Evolutionary conservation across 2,888 invertebrate species (phyloP).

Genomic region (Philereme vetulata): DNA sequence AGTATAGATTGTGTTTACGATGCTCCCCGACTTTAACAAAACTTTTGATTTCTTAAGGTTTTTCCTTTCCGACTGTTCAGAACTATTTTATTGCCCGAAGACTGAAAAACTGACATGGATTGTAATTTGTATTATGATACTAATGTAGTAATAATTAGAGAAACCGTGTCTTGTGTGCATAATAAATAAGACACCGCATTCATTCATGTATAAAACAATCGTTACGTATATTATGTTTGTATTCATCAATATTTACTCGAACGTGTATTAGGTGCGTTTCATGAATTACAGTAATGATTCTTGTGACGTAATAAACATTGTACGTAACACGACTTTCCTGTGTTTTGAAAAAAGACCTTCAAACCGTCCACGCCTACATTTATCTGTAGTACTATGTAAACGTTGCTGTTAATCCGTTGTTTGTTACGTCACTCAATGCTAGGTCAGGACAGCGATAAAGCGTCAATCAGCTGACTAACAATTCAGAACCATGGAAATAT

Average conservation of each 20-base stretch:
- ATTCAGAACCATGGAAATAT: constrained; percentile 12
- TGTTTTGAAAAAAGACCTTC: constrained; percentile 50
- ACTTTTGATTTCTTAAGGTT: too few species aligned
- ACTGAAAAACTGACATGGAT: not conserved
- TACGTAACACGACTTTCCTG: constrained; percentile 43
- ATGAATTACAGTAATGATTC: constrained; percentile 43
- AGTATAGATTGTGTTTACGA: too few species aligned
- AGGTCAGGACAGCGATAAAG: constrained; percentile 62
- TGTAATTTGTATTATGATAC: not conserved
- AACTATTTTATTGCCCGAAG: too few species aligned
- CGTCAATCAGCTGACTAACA: constrained; percentile 49
- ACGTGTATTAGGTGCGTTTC: constrained; percentile 46
- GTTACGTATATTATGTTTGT: constrained; percentile 44
- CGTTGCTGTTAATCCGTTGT: constrained; percentile 46
- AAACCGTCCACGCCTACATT: constrained; percentile 46
- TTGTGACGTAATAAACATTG: constrained; percentile 42
- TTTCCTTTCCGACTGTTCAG: too few species aligned
- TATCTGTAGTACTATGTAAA: constrained; percentile 37
- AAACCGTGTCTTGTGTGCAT: constrained; percentile 13
- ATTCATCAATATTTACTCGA: constrained; percentile 50
- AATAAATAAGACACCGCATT: constrained; percentile 52
- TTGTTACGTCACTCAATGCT: constrained; percentile 60
- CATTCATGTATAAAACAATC: constrained; percentile 44
- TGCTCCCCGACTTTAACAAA: too few species aligned
- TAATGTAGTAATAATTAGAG: constrained; percentile 1